Conservation (phyloP, 2,888 invertebrate genomes). For the Tethea ocularis region DNA sequence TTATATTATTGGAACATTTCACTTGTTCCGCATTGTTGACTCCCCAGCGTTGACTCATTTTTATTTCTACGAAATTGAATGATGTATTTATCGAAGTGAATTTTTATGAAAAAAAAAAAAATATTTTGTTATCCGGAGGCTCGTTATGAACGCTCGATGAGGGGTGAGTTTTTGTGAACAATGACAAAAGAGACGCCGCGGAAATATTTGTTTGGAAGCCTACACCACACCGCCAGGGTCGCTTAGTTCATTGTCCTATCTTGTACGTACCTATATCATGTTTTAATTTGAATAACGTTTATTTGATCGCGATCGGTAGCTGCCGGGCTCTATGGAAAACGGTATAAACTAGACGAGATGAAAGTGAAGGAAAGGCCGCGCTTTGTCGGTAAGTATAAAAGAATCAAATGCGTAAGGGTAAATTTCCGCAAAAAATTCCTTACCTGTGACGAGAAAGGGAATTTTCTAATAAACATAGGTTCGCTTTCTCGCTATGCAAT, state of each 20-base stretch:
- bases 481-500: conserved; percentile 34
- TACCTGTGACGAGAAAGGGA: conserved; percentile 52
- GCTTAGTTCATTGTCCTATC: conserved; percentile 26
- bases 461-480: conserved; percentile 64
- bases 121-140: conserved; percentile 48
- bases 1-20: conserved; percentile 71
- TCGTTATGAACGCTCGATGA: conserved; percentile 48
- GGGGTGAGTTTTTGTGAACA: conserved; percentile 43
- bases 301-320: conserved; percentile 45
- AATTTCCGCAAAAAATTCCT: conserved; percentile 56
- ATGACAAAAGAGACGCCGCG: conserved; percentile 48
- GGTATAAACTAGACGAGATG: conserved; percentile 36
- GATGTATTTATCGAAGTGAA: conserved; percentile 64
- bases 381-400: conserved; percentile 51
- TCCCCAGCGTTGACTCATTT: conserved; percentile 64
- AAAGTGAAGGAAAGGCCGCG: conserved; percentile 38
- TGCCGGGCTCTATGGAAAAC: conserved; percentile 17
- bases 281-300: conserved; percentile 51
- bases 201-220: conserved; percentile 41
- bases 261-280: conserved; percentile 31
- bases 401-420: conserved; percentile 55
- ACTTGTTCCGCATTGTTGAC: conserved; percentile 75
- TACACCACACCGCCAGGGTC: conserved; percentile 12
- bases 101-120: conserved; percentile 52
- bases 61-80: conserved; percentile 64